Conservation (phyloP, 2,113 vertebrate genomes). For the Tachysurus fulvidraco region DNA sequence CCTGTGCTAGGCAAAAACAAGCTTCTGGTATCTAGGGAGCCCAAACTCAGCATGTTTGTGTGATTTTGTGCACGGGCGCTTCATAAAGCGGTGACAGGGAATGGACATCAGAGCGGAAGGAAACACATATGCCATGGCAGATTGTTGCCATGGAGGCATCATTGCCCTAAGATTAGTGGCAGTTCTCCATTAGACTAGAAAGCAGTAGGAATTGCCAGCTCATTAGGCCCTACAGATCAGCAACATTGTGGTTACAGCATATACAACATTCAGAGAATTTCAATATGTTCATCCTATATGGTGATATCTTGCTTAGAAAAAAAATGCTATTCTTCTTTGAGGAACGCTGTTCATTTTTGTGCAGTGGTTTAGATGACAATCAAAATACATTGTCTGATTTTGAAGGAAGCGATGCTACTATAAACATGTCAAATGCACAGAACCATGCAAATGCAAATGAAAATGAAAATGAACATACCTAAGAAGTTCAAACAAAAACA, state of each 20-base stretch:
- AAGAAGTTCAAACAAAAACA: neutral
- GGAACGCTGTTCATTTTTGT: neutral
- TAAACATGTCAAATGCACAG: neutral
- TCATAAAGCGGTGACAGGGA: constrained; percentile 27
- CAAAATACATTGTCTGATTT: neutral
- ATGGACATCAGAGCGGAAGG: constrained; percentile 50
- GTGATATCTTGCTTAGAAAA: neutral
- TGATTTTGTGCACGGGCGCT: constrained; percentile 14
- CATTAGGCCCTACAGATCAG: constrained; percentile 27
- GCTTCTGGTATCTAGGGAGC: constrained; percentile 21
- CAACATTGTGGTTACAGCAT: neutral
- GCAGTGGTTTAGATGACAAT: neutral
- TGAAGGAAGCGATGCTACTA: neutral
- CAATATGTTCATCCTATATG: neutral
- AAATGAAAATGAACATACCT: neutral
- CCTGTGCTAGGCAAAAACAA: constrained; percentile 4
- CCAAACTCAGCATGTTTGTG: neutral
- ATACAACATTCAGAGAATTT: neutral
- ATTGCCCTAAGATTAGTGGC: constrained; percentile 51
- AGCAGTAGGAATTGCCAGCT: constrained; percentile 21
- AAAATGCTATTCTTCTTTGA: neutral
- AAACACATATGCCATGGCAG: constrained; percentile 56
- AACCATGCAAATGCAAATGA: neutral
- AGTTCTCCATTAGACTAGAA: constrained; percentile 40
- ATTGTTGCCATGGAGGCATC: constrained; percentile 55